phyloP scores from a whole-genome alignment of 2,888 invertebrate species.

The Nephrotoma flavescens region DNA sequence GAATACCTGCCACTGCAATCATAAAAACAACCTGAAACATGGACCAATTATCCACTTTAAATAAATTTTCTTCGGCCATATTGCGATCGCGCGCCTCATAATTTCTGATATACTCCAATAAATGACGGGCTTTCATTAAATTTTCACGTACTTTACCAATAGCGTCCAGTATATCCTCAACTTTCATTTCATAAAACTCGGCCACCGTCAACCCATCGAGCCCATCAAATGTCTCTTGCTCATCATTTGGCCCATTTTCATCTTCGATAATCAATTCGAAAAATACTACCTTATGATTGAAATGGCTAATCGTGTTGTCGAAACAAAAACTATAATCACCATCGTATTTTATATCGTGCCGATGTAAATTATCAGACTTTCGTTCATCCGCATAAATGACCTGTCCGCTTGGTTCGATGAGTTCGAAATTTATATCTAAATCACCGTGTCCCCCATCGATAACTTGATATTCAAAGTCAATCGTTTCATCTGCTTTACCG shows the following conservation, averaged over 20 bases:
- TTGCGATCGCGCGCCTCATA: slow-evolving; percentile 71
- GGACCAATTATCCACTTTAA: slow-evolving; percentile 69
- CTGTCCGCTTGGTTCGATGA: slow-evolving; percentile 45
- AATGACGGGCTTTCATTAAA: slow-evolving; percentile 43
- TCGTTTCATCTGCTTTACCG: slow-evolving; percentile 42
- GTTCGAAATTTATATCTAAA: slow-evolving; percentile 46
- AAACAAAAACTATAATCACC: slow-evolving; percentile 80
- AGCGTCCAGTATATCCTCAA: slow-evolving; percentile 43
- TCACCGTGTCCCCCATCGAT: slow-evolving; percentile 74
- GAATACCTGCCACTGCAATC: slow-evolving; percentile 54
- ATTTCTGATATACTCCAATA: slow-evolving; percentile 56
- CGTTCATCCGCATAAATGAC: slow-evolving; percentile 52
- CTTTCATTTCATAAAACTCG: slow-evolving; percentile 40
- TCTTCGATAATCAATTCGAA: slow-evolving; percentile 59
- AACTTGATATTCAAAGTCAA: slow-evolving; percentile 78
- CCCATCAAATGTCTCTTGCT: slow-evolving; percentile 21
- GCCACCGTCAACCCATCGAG: slow-evolving; percentile 33
- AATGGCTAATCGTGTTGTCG: slow-evolving; percentile 70
- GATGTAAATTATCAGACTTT: slow-evolving; percentile 54
- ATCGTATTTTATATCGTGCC: slow-evolving; percentile 38
- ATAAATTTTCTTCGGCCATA: slow-evolving; percentile 64
- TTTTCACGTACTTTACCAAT: slow-evolving; percentile 45
- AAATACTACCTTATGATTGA: slow-evolving; percentile 71
- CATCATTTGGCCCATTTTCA: slow-evolving; percentile 36
- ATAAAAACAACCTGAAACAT: slow-evolving; percentile 56